A percentile compares a stretch with the other conserved stretches of the same genome.
These are phyloP conservation scores for Thamnophis sirtalis DNA, from an alignment of 2,113 vertebrate genomes.

Conservation along the genomic window DNA sequence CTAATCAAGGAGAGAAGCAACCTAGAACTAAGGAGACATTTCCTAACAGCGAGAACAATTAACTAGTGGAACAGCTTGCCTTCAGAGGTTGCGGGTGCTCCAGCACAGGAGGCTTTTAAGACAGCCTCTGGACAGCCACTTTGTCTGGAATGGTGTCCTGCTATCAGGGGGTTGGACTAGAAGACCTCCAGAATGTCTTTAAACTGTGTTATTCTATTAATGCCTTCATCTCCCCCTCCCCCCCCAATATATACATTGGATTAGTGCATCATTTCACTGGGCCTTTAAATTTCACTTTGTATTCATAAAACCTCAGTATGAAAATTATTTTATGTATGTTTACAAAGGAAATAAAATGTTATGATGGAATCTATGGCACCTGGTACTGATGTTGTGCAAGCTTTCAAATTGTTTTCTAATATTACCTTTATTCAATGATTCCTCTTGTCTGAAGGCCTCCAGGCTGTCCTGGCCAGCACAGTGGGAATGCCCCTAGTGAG, in stretches of 20 bases:
- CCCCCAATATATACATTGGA: neutral
- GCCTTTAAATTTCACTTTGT: neutral
- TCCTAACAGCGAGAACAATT: neutral
- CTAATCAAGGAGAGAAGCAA: neutral
- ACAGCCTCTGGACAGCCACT: neutral
- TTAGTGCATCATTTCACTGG: neutral
- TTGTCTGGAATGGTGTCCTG: neutral
- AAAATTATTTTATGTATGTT: neutral
- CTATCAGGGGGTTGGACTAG: neutral
- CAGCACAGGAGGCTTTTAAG: neutral
- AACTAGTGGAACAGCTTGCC: neutral
- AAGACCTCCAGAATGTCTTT: neutral
- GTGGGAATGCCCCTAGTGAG: constrained; percentile 78
- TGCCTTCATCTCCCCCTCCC: neutral
- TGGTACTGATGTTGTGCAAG: neutral
- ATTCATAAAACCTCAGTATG: neutral
- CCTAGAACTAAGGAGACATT: neutral
- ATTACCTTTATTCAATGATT: neutral
- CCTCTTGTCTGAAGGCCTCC: constrained; percentile 74
- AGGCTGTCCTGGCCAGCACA: constrained; percentile 80
- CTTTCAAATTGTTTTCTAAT: neutral
- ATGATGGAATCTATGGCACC: neutral
- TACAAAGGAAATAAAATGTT: neutral
- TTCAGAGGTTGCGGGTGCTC: neutral
- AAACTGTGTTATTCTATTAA: neutral